Percentiles rank a stretch among this genome's conserved stretches.
Evolutionary conservation across 1,140 invertebrate genomes (phyloP).

Genomic region (Drosophila lini): DNA sequence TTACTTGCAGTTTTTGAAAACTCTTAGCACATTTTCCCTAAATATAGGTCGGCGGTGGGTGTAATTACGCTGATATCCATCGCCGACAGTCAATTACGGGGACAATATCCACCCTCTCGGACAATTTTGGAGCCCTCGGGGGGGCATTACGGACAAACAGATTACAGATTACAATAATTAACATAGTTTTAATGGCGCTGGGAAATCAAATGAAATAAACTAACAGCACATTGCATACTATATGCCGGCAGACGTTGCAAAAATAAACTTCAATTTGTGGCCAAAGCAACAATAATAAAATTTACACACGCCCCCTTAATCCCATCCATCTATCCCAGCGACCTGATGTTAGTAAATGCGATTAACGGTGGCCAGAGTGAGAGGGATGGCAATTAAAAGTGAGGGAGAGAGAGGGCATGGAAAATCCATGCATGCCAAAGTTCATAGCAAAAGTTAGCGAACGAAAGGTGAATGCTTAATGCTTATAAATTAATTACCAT

Average conservation of each 20-base stretch:
- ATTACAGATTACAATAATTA: slow-evolving; percentile 65
- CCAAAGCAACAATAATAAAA: slow-evolving; percentile 25
- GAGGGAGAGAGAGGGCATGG: neutral
- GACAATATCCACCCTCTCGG: slow-evolving; percentile 24
- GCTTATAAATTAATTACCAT: neutral
- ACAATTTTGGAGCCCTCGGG: slow-evolving; percentile 28
- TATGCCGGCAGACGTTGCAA: neutral
- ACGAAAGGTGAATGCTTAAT: slow-evolving; percentile 44
- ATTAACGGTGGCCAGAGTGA: slow-evolving; percentile 32
- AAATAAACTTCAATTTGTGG: slow-evolving; percentile 31
- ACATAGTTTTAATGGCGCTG: slow-evolving; percentile 62
- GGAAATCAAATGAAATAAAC: slow-evolving; percentile 25
- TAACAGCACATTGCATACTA: slow-evolving; percentile 7
- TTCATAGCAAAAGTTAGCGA: slow-evolving; percentile 47
- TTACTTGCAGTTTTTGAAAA: slow-evolving; percentile 11
- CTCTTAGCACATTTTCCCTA: slow-evolving; percentile 24
- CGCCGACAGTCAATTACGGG: slow-evolving; percentile 33
- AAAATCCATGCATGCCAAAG: slow-evolving; percentile 42
- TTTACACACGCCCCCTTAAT: slow-evolving; percentile 7
- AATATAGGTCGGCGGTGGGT: slow-evolving; percentile 6
- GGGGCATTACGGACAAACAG: slow-evolving; percentile 16
- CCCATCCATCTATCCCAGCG: slow-evolving; percentile 19
- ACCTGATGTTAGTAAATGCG: slow-evolving; percentile 40
- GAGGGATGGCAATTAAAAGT: slow-evolving; percentile 1
- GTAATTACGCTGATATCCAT: slow-evolving; percentile 16